Conservation (phyloP, 2,797 vertebrate genomes). For the Pseudopleuronectes americanus region DNA sequence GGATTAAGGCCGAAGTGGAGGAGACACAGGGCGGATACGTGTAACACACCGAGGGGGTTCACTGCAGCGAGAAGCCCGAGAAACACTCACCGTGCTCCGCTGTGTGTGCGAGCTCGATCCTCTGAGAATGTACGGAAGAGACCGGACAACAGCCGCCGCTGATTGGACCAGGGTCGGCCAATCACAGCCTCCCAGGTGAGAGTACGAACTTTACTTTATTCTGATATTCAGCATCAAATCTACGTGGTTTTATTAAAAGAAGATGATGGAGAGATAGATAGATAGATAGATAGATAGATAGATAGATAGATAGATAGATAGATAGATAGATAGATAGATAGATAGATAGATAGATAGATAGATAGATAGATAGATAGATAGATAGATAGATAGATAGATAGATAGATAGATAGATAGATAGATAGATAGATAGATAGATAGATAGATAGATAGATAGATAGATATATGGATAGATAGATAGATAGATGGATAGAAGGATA, state of each 20-base stretch:
- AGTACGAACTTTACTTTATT: neutral
- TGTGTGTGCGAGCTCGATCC: slow-evolving; percentile 58
- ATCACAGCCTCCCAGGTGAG: slow-evolving; percentile 58
- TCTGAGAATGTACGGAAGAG: slow-evolving; percentile 65
- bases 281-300: neutral
- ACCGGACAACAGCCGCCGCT: slow-evolving; percentile 6
- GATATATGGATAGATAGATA: neutral
- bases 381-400: neutral
- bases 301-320: too few relatives aligned
- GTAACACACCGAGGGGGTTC: too few relatives aligned
- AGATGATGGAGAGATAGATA: neutral
- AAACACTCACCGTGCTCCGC: slow-evolving; percentile 75
- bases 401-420: too few relatives aligned
- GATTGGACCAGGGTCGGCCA: slow-evolving; percentile 70
- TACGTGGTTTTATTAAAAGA: neutral
- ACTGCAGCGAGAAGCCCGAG: neutral
- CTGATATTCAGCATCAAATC: too few relatives aligned
- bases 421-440: too few relatives aligned
- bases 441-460: too few relatives aligned
- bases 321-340: neutral
- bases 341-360: neutral
- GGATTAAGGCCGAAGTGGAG: neutral
- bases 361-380: neutral
- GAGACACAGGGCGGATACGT: neutral
- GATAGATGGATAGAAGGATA: too few relatives aligned